Evolutionary conservation across 2,888 invertebrate species (phyloP), one percentile per base, ranked within the genome.

Genomic region (Ctenicera cuprea): DNA sequence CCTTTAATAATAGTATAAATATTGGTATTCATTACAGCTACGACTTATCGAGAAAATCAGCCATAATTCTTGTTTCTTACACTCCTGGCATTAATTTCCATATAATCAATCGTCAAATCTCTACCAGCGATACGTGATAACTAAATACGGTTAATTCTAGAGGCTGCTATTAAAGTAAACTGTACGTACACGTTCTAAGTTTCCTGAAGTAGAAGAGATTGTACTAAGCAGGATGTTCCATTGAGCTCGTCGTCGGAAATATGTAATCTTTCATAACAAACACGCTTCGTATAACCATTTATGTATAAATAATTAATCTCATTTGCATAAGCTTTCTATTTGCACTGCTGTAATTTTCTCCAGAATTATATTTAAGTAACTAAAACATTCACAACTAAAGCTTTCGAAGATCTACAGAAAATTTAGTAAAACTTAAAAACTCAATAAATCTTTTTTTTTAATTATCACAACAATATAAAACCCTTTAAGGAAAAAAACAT

Each of bases 31-130:
- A 38, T 20, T 20, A 8, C 38, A 20, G 14, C 3, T 7, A 20
- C 16, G 9, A 16, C 18, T 57, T 37, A 57, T 59, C 59, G 38
- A 20, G 59, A 59, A 33, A 59, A 59, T 59, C 38, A 38, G 7
- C 38, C 1, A 11, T 59, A 38, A 38, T 3, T 59, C 20, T 59
- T 20, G 12, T 37, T 41, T 59, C 59, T 20, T 59, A 38, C 59
- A n/a, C 20, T n/a, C 18, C 20, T 20, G 0, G 38, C 59, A 38
- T 59, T 59, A 59, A 59, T 59, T 59, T 59, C 38, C 59, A 59
- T 59, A 59, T 59, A 59, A 59, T 59, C 38, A 9, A n/a, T 38
- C 38, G 1, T 38, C 1, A 38, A 59, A 59, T 59, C 38, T 59
- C 0, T 12, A 38, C 11, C 38, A 12, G 37, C 38, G 16, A 59